These are phyloP conservation scores for Danio rerio DNA, from an alignment of 2,113 vertebrate species.

Conservation along the genomic window GRCz12tu NC_133192.1:56484001-56484500, in stretches of 20 bases:
- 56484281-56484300: not conserved
- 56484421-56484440: not conserved
- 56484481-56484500: not conserved
- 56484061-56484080: not conserved
- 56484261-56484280: conserved; percentile 1
- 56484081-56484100: not conserved
- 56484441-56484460: not conserved
- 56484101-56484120: not conserved
- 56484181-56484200: not conserved
- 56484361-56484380: not conserved
- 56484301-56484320: not conserved
- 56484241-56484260: not conserved
- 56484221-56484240: not conserved
- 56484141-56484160: no score
- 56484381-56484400: not conserved
- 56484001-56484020: no score
- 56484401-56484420: not conserved
- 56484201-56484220: not conserved
- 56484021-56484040: no score
- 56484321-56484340: not conserved
- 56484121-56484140: no score
- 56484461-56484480: conserved; percentile 2
- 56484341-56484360: not conserved
- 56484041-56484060: no score
- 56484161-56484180: not conserved